Base-by-base conservation (phyloP, 2,113 vertebrate species). In the Acanthochromis polyacanthus region DNA sequence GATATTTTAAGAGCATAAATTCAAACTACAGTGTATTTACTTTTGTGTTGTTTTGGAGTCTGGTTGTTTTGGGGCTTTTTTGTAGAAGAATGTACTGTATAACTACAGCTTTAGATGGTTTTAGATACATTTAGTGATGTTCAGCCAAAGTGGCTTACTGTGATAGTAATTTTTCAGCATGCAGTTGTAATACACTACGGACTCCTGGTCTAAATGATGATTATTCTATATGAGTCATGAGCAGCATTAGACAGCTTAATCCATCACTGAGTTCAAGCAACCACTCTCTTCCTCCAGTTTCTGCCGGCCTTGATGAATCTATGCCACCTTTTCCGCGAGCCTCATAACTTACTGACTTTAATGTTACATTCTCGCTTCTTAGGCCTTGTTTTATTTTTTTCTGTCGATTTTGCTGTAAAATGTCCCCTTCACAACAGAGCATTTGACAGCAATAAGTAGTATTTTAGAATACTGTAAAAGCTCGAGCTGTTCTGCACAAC, bases 151-250 rank as follows among this genome's bases (percentile, higher is more conserved):
- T 78, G 30, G 59, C 65, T 71, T 57, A 50, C 65, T 74, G 52
- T 71, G 46, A 61, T 69, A 48, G 57, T 70, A 63, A 70, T 86
- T 81, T 80, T 30, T 81, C 87, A 87, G 73, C 66, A 40, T 70
- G 80, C 57, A 70, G 67, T 46, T 81, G 59, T 85, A 78, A 76
- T 74, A 63, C 50, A 66, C 75, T 45, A 32, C 68, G 64, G 64
- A 74, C 78, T 56, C 38, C 56, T 30, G 76, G 79, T 83, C 50
- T 66, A 80, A 88, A 85, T 62, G 63, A 81, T 87, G 73, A 91
- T 90, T 81, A 82, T 84, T 92, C 58, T 75, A 58, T 66, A 71
- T 86, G 89, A 89, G 82, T 93, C 77, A 88, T 87, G 81, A 81
- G 81, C 52, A 59, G 63, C 66, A 50, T 61, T 48, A 61, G 86